Percentiles rank a stretch among this genome's conserved stretches.
phyloP scores from a whole-genome alignment of 1,140 invertebrate species.

The Ylistrum balloti region DNA sequence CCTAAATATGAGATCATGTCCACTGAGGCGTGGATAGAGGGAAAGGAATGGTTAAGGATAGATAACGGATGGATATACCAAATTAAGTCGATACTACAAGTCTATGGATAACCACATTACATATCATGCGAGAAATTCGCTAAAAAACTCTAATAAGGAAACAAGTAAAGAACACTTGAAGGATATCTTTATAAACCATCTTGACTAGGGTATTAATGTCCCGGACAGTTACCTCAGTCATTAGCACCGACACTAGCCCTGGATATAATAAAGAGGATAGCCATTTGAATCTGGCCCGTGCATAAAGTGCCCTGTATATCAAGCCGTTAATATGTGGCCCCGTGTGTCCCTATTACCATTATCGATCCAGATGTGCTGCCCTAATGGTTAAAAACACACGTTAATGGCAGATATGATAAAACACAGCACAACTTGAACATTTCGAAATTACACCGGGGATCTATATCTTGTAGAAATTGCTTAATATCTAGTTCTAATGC shows the following conservation, averaged over 20 bases:
- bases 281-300: background rate
- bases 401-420: background rate
- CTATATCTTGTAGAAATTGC: no score
- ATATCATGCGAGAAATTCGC: no score
- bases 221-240: background rate
- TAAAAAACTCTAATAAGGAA: no score
- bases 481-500: no score
- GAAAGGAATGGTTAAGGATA: no score
- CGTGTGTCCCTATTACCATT: background rate
- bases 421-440: background rate
- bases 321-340: background rate
- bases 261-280: background rate
- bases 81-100: no score
- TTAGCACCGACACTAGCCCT: background rate
- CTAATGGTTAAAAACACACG: constrained; percentile 10
- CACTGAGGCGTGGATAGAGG: no score
- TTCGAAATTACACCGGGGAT: no score
- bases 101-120: no score
- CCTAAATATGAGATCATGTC: no score
- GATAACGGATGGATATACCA: no score
- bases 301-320: background rate
- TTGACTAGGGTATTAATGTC: background rate
- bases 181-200: background rate
- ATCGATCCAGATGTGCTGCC: background rate
- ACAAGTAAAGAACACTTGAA: no score